Percentiles rank a stretch among this genome's conserved stretches.
Conservation (phyloP, 2,888 invertebrate genomes). For the Congeria kusceri region DNA sequence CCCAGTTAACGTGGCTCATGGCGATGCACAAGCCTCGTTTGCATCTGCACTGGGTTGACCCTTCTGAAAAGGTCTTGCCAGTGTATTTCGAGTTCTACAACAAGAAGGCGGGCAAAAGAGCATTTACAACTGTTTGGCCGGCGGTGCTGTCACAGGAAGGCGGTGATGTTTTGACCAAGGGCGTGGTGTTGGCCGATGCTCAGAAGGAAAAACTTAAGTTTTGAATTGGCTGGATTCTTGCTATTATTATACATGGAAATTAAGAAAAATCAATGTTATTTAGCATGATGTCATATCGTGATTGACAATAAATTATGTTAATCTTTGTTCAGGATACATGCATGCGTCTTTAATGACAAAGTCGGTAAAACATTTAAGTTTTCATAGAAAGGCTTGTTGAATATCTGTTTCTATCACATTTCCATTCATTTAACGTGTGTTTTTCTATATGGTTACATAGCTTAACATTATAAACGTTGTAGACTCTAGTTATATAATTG, state of each 20-base stretch:
- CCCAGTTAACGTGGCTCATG: conserved; percentile 55
- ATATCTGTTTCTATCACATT: too few species aligned
- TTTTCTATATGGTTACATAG: too few species aligned
- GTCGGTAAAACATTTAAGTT: too few species aligned
- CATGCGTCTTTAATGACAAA: too few species aligned
- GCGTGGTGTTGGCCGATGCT: conserved; percentile 44
- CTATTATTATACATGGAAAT: too few species aligned
- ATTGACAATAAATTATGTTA: too few species aligned
- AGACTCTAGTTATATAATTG: too few species aligned
- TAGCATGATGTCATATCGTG: not conserved
- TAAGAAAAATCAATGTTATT: not conserved
- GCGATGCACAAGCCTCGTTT: conserved; percentile 50
- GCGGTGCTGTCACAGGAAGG: conserved; percentile 51
- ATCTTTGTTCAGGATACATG: too few species aligned
- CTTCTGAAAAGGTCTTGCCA: conserved; percentile 29
- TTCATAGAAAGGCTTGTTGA: too few species aligned
- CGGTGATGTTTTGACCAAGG: conserved; percentile 49
- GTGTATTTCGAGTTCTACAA: conserved; percentile 52
- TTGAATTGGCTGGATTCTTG: not conserved
- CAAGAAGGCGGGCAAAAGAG: conserved; percentile 10
- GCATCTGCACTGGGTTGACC: conserved; percentile 56
- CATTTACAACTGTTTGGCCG: conserved; percentile 46
- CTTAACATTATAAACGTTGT: too few species aligned
- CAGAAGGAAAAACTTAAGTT: conserved; percentile 23
- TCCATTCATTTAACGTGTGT: too few species aligned